A percentile compares a stretch with the other conserved stretches of the same genome.
Conservation (phyloP, 2,113 vertebrate genomes). For the Redunca redunca region DNA sequence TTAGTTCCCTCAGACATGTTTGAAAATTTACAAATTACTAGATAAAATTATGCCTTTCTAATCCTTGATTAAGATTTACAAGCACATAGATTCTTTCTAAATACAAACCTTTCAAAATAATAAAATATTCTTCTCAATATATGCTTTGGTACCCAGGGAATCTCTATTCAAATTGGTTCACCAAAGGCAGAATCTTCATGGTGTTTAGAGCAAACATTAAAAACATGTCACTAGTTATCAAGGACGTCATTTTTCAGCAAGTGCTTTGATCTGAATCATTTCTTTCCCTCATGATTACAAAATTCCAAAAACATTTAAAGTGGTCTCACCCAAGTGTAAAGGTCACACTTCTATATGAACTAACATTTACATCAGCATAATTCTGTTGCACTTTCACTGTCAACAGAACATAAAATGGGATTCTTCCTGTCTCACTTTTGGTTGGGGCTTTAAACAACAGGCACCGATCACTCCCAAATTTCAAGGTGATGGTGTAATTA, state of each 20-base stretch:
- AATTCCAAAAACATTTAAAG: not conserved
- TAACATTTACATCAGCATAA: not conserved
- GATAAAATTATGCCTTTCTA: slow-evolving; percentile 28
- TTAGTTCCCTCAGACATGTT: not conserved
- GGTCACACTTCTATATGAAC: not conserved
- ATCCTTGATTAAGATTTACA: slow-evolving; percentile 51
- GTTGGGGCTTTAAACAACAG: not conserved
- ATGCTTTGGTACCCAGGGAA: not conserved
- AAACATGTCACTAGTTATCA: slow-evolving; percentile 32
- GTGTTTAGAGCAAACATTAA: slow-evolving; percentile 31
- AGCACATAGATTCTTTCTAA: slow-evolving; percentile 5
- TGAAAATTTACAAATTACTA: slow-evolving; percentile 54
- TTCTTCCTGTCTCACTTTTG: not conserved
- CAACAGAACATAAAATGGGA: not conserved
- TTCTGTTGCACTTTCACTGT: not conserved
- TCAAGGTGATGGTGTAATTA: not conserved
- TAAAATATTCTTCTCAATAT: slow-evolving; percentile 45
- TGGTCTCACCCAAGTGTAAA: not conserved
- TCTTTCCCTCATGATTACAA: slow-evolving; percentile 30
- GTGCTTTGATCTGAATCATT: slow-evolving; percentile 11
- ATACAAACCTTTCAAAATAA: slow-evolving; percentile 31
- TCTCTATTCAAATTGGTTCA: not conserved
- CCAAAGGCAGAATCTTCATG: not conserved
- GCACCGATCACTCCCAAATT: not conserved
- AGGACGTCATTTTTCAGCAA: slow-evolving; percentile 39